Evolutionary conservation across 2,113 vertebrate genomes (phyloP).

Genomic region (Oostethus manadensis): DNA sequence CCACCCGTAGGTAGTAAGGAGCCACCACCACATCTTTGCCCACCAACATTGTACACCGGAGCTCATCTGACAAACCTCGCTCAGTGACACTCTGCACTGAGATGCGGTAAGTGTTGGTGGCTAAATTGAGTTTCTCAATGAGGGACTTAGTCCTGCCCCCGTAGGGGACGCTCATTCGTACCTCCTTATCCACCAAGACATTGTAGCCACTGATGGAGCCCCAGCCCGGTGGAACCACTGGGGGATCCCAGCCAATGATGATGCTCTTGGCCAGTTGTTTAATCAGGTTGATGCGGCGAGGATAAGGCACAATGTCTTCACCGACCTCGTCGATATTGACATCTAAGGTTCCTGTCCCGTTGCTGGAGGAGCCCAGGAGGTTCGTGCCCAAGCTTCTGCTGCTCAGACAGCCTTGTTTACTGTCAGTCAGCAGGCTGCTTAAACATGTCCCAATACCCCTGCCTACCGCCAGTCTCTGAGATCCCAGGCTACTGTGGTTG

Average conservation of each 20-base stretch:
- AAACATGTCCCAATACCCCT: slow-evolving; percentile 52
- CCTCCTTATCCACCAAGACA: slow-evolving; percentile 88
- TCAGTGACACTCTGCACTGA: slow-evolving; percentile 88
- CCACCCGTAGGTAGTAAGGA: slow-evolving; percentile 85
- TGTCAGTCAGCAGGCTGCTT: slow-evolving; percentile 67
- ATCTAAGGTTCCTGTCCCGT: slow-evolving; percentile 80
- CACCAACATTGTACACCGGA: slow-evolving; percentile 90
- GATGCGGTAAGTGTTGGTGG: slow-evolving; percentile 83
- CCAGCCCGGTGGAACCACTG: slow-evolving; percentile 86
- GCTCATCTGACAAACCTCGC: slow-evolving; percentile 84
- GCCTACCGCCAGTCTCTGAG: slow-evolving; percentile 50
- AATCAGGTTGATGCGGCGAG: slow-evolving; percentile 92
- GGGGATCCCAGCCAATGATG: slow-evolving; percentile 96
- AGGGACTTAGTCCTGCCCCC: slow-evolving; percentile 89
- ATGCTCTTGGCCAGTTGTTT: slow-evolving; percentile 98
- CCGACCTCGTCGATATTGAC: slow-evolving; percentile 86
- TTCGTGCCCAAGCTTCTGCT: slow-evolving; percentile 71
- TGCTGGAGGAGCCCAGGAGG: slow-evolving; percentile 71
- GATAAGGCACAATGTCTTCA: slow-evolving; percentile 99
- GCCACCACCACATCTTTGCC: slow-evolving; percentile 93
- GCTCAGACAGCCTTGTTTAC: slow-evolving; percentile 67
- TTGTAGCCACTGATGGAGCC: slow-evolving; percentile 88
- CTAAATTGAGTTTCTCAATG: slow-evolving; percentile 89
- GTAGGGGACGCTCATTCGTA: slow-evolving; percentile 82
- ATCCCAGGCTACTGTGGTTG: slow-evolving; percentile 74